A percentile compares a stretch with the other conserved stretches of the same genome.
These are phyloP conservation scores for Cynaeus angustus DNA, from an alignment of 2,888 invertebrate genomes.

Conservation along the genomic window DNA sequence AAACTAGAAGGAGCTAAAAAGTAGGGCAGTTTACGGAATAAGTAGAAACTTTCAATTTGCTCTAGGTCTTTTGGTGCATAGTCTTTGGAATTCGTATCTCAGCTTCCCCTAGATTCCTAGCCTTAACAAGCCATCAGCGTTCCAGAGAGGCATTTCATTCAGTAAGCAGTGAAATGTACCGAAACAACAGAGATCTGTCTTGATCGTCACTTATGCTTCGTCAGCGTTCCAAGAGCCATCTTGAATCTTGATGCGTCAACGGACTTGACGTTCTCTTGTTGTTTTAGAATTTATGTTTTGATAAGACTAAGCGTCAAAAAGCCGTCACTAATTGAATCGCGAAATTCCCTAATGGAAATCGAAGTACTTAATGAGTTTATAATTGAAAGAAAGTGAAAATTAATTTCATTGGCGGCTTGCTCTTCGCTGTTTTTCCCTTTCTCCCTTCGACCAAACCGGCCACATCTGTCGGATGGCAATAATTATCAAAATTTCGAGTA, in stretches of 20 bases:
- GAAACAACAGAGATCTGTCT: conserved; percentile 54
- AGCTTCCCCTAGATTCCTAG: conserved; percentile 23
- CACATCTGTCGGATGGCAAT: conserved; percentile 40
- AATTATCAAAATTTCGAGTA: conserved; percentile 31
- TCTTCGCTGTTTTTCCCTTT: conserved; percentile 20
- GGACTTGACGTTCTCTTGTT: conserved; percentile 34
- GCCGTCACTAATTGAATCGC: conserved; percentile 47
- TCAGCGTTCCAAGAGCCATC: conserved; percentile 52
- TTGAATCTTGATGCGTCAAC: conserved; percentile 43
- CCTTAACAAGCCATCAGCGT: conserved; percentile 41
- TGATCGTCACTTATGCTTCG: conserved; percentile 54
- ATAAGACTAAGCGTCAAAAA: conserved; percentile 47
- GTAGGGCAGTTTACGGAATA: too few species aligned
- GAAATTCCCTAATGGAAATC: conserved; percentile 45
- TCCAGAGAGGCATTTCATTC: conserved; percentile 42
- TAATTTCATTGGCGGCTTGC: conserved; percentile 42
- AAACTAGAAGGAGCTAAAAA: too few species aligned
- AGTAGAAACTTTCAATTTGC: too few species aligned
- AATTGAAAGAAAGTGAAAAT: conserved; percentile 48
- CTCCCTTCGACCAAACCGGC: conserved; percentile 7
- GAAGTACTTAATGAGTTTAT: conserved; percentile 47
- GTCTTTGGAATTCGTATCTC: conserved; percentile 11
- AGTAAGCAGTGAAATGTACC: conserved; percentile 50
- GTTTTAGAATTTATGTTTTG: conserved; percentile 42
- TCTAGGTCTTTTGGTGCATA: conserved; percentile 21